Evolutionary conservation across 1,140 invertebrate species (phyloP), one percentile per base, ranked within the genome.

Genomic region (Amyelois transitella): DNA sequence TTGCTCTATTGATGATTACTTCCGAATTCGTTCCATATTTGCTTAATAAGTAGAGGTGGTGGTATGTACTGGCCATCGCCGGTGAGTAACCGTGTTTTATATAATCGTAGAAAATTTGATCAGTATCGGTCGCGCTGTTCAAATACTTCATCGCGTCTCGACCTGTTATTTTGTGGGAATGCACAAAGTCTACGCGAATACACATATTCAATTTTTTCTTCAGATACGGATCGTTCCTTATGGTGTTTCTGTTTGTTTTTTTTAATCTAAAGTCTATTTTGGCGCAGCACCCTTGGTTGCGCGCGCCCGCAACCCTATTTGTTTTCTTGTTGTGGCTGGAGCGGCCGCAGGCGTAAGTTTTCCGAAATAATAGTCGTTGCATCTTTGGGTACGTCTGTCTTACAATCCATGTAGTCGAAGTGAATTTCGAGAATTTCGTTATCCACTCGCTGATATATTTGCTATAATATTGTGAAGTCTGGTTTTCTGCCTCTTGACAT

Each of bases 361-460:
- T 64, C 1, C 62, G 20, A 20, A 21, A 64, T 2, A 51, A 4
- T 7, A 64, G 4, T 6, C 62, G 18, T 47, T 62, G 62, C n/a
- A 65, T 1, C 5, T 55, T 58, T 3, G 54, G 51, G 24, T 49
- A 65, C 3, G 24, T 44, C 6, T 19, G 25, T 12, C 50, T 43
- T 1, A 67, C 55, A 8, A 58, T 61, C 69, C 69, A 71, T 6
- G 44, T 52, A 1, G 65, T 65, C 6, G 63, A 44, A 0, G 69
- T 71, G 49, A 68, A 71, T 8, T 32, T 47, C 0, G 62, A 55
- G 20, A 71, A 68, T 12, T 55, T 62, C n/a, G 17, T 45, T 3
- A 71, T 60, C 69, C 69, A 71, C 45, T 60, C 50, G 7, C 32
- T 43, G 0, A 45, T 38, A 19, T 59, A 64, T 1, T 55, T 8